These are phyloP conservation scores for Apodemia hepburni DNA, from an alignment of 2,888 invertebrate species.

Conservation along the genomic window DNA sequence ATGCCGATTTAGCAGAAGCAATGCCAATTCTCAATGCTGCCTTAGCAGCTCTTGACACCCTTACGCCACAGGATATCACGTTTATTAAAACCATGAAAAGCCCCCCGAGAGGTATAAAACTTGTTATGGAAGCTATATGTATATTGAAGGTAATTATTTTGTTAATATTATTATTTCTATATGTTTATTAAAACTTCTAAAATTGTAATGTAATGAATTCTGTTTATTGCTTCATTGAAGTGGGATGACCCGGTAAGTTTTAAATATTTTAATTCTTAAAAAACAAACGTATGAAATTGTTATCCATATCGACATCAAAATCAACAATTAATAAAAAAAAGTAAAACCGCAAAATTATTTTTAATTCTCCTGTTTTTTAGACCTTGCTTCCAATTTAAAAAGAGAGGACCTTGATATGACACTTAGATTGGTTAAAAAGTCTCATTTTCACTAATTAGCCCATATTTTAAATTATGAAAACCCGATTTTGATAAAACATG, in stretches of 20 bases:
- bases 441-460: too few species aligned
- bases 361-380: too few species aligned
- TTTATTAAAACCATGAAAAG: conserved; percentile 98
- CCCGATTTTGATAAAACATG: too few species aligned
- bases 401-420: too few species aligned
- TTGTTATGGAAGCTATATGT: conserved; percentile 97
- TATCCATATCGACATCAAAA: too few species aligned
- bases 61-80: conserved; percentile 94
- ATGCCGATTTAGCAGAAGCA: conserved; percentile 93
- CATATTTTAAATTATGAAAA: too few species aligned
- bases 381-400: too few species aligned
- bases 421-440: too few species aligned
- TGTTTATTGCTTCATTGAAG: conserved; percentile 28
- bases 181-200: neutral
- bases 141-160: conserved; percentile 85
- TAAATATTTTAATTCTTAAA: neutral
- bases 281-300: too few species aligned
- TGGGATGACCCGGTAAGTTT: conserved; percentile 62
- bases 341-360: too few species aligned
- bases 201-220: conserved; percentile 11
- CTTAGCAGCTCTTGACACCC: conserved; percentile 91
- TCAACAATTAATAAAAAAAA: too few species aligned
- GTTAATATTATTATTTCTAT: conserved; percentile 2
- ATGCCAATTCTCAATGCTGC: conserved; percentile 95
- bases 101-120: conserved; percentile 93